Evolutionary conservation across 2,113 vertebrate species (phyloP).

Genomic region (Colius striatus): DNA sequence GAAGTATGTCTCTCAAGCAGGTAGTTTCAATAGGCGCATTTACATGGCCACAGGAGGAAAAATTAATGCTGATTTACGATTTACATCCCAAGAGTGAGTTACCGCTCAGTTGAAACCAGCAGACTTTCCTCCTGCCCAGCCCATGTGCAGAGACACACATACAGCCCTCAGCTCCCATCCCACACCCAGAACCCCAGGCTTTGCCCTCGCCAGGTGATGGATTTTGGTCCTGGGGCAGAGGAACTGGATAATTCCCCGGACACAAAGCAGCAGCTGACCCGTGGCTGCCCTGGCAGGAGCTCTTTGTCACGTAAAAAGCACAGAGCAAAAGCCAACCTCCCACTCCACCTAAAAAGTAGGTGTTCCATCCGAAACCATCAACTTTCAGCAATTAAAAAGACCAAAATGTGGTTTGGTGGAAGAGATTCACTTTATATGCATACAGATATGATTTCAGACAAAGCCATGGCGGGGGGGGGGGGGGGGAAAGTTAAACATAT

Average conservation of each 20-base stretch:
- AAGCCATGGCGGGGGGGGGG: too few species aligned
- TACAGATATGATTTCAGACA: background rate
- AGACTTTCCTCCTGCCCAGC: constrained; percentile 55
- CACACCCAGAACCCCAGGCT: background rate
- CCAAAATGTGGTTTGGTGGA: background rate
- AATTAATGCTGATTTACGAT: constrained; percentile 68
- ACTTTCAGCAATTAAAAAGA: constrained; percentile 40
- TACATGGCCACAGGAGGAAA: constrained; percentile 68
- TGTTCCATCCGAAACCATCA: background rate
- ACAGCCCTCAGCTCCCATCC: background rate
- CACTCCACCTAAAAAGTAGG: background rate
- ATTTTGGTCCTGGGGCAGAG: background rate
- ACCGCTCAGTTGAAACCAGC: constrained; percentile 22
- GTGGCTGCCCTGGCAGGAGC: background rate
- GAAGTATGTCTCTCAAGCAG: constrained; percentile 99
- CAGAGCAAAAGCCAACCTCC: background rate
- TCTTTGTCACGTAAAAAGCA: background rate
- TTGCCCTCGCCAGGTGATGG: background rate
- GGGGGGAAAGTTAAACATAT: background rate
- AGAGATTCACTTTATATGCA: background rate
- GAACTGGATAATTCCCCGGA: background rate
- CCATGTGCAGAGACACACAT: background rate
- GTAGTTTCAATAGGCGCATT: constrained; percentile 75
- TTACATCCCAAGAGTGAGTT: constrained; percentile 50
- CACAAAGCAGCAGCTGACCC: background rate